Conservation (phyloP, 2,888 invertebrate genomes). For the Arrhopalites spinosus region DNA sequence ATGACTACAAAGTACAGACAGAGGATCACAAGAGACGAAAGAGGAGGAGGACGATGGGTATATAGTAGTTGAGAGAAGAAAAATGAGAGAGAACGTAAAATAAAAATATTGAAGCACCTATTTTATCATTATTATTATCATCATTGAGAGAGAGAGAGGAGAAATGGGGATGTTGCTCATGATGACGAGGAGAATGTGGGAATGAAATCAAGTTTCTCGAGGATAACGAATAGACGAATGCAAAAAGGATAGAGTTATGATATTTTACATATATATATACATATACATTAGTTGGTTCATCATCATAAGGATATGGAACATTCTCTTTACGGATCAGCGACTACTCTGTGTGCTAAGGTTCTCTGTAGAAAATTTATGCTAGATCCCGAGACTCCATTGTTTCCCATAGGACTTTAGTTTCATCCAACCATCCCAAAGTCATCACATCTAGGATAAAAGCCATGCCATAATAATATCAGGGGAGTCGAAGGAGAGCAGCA, state of each 20-base stretch:
- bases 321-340: conserved; percentile 37
- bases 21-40: not conserved
- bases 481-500: conserved; percentile 12
- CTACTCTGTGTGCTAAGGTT: conserved; percentile 12
- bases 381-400: conserved; percentile 34
- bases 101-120: conserved; percentile 33
- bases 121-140: conserved; percentile 37
- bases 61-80: not conserved
- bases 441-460: conserved; percentile 32
- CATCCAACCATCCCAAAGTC: conserved; percentile 40
- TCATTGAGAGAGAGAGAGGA: conserved; percentile 17
- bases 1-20: not conserved
- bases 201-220: conserved; percentile 45
- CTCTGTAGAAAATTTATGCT: conserved; percentile 19
- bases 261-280: not conserved
- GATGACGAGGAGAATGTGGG: conserved; percentile 38
- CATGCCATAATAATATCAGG: conserved; percentile 27
- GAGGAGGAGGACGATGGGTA: not conserved
- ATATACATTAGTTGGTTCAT: not conserved
- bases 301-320: conserved; percentile 38
- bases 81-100: conserved; percentile 10
- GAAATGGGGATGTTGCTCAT: conserved; percentile 32
- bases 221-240: conserved; percentile 29
- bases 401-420: conserved; percentile 46
- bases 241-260: conserved; percentile 21